phyloP scores from a whole-genome alignment of 2,888 invertebrate species.

The Mesorhabditis belari region DNA sequence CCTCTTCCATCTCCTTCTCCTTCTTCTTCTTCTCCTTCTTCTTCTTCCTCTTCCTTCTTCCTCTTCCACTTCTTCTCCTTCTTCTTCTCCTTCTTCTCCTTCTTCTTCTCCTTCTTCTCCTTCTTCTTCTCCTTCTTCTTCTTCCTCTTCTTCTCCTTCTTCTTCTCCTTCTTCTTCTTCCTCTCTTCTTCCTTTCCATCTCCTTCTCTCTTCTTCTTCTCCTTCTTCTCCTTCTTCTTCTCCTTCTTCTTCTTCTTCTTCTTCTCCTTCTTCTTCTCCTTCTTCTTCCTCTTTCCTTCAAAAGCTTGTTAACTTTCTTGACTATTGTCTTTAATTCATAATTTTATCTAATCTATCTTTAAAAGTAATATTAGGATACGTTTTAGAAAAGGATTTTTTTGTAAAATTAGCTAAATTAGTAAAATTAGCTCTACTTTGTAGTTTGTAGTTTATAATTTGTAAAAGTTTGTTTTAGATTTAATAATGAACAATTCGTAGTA shows the following conservation, averaged over 20 bases:
- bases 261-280: neutral
- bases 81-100: neutral
- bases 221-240: neutral
- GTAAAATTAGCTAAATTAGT: no score
- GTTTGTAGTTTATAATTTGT: no score
- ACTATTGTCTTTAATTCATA: no score
- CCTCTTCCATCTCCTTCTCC: neutral
- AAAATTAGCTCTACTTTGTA: no score
- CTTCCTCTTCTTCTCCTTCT: neutral
- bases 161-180: neutral
- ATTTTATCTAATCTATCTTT: no score
- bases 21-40: neutral
- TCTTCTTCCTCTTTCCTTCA: neutral
- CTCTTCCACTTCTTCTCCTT: neutral
- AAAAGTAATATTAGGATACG: no score
- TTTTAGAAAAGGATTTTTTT: no score
- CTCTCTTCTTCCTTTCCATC: neutral
- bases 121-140: neutral
- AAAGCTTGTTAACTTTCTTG: neutral
- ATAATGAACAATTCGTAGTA: no score
- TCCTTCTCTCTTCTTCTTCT: neutral
- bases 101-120: neutral
- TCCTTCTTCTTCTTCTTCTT: neutral
- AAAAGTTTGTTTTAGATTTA: no score
- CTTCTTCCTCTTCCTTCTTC: neutral